A percentile compares a stretch with the other conserved stretches of the same genome.
phyloP scores from a whole-genome alignment of 2,888 invertebrate species.

The Pterostichus niger region DNA sequence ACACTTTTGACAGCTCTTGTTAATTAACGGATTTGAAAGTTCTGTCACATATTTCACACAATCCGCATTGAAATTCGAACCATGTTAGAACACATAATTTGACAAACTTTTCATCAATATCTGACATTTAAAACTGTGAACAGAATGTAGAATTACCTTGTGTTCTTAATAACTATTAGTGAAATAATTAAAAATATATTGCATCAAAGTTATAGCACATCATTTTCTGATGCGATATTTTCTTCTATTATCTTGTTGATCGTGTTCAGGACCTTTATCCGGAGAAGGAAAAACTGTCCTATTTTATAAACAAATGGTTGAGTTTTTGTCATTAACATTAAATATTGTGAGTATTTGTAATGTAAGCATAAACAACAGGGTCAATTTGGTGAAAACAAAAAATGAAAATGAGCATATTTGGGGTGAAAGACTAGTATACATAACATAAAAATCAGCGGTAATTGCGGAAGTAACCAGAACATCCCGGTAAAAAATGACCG shows the following conservation, averaged over 20 bases:
- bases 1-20: conserved; percentile 10
- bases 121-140: too few relatives aligned
- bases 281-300: too few relatives aligned
- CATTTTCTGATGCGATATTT: too few relatives aligned
- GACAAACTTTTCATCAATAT: too few relatives aligned
- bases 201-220: too few relatives aligned
- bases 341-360: not conserved
- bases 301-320: too few relatives aligned
- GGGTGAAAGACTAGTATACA: conserved; percentile 16
- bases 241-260: too few relatives aligned
- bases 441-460: conserved; percentile 39
- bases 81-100: not conserved
- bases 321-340: too few relatives aligned
- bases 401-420: conserved; percentile 26
- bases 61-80: not conserved
- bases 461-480: conserved; percentile 47
- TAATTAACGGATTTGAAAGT: conserved; percentile 40
- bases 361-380: not conserved
- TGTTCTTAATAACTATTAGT: too few relatives aligned
- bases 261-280: too few relatives aligned
- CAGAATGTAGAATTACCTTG: too few relatives aligned
- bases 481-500: conserved; percentile 32
- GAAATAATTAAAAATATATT: too few relatives aligned
- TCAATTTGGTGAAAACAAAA: not conserved
- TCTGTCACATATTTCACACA: conserved; percentile 26